Conservation (phyloP, 2,797 vertebrate genomes). For the Poliocrania exsul region DNA sequence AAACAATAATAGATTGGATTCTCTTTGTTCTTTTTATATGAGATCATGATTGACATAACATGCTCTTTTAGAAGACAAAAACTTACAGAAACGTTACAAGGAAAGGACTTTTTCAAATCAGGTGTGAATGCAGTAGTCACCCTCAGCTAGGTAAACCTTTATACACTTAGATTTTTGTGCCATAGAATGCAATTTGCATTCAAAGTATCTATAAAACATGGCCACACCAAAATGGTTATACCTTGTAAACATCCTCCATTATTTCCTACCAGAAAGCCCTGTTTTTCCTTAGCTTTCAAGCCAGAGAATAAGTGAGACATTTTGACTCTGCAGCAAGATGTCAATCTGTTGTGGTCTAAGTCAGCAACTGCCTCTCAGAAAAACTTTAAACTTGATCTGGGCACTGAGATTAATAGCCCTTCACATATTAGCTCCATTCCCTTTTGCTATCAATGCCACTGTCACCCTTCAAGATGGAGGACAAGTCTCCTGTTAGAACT, state of each 20-base stretch:
- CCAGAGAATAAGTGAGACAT: background rate
- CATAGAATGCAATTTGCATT: background rate
- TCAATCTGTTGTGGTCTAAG: background rate
- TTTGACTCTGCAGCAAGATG: background rate
- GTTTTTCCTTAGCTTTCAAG: background rate
- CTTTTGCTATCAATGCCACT: fast-evolving
- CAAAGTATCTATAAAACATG: background rate
- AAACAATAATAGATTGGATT: background rate
- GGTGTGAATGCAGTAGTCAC: background rate
- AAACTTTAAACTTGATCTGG: background rate
- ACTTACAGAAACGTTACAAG: background rate
- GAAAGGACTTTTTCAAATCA: background rate
- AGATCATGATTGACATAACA: background rate
- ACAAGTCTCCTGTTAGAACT: background rate
- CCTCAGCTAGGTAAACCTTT: background rate
- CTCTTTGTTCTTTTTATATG: fast-evolving
- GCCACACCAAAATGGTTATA: background rate
- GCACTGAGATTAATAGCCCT: background rate
- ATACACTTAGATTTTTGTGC: background rate
- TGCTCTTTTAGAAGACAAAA: background rate
- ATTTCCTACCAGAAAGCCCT: background rate
- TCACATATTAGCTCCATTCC: background rate
- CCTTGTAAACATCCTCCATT: background rate
- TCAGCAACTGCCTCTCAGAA: background rate
- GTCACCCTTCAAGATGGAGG: background rate